A percentile compares a stretch with the other conserved stretches of the same genome.
phyloP scores from a whole-genome alignment of 1,140 invertebrate genomes.

The Nephila pilipes region DNA sequence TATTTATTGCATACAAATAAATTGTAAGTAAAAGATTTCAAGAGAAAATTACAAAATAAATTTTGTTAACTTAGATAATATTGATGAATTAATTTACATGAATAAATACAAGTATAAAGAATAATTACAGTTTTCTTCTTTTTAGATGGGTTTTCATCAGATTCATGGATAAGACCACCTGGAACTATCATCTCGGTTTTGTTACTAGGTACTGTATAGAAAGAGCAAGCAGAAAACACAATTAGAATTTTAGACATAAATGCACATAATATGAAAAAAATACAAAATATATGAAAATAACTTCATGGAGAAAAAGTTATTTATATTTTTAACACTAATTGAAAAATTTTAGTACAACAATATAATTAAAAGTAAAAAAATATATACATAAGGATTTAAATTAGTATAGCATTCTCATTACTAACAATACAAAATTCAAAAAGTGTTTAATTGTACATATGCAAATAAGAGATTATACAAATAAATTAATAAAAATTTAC shows the following conservation, averaged over 20 bases:
- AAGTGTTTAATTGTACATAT: too few species aligned
- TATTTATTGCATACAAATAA: not conserved
- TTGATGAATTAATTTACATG: not conserved
- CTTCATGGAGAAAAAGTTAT: too few species aligned
- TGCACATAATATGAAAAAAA: too few species aligned
- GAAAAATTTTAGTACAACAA: too few species aligned
- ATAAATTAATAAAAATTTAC: too few species aligned
- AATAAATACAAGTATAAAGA: not conserved
- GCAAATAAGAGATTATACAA: too few species aligned
- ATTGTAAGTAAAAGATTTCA: not conserved
- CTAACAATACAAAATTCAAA: too few species aligned
- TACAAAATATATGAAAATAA: too few species aligned
- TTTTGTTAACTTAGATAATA: not conserved
- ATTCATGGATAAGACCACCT: not conserved
- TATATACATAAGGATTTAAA: too few species aligned
- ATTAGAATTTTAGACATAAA: not conserved
- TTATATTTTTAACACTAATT: too few species aligned
- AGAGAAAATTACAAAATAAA: not conserved
- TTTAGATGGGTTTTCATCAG: not conserved
- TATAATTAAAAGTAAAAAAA: too few species aligned
- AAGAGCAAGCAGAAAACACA: not conserved
- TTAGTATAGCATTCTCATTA: too few species aligned
- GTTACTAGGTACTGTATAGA: not conserved
- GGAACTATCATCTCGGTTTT: slow-evolving; percentile 44
- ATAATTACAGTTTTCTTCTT: slow-evolving; percentile 37